A percentile compares a stretch with the other conserved stretches of the same genome.
These are phyloP conservation scores for Nebria ingens DNA, from an alignment of 1,140 invertebrate genomes.

Conservation along the genomic window DNA sequence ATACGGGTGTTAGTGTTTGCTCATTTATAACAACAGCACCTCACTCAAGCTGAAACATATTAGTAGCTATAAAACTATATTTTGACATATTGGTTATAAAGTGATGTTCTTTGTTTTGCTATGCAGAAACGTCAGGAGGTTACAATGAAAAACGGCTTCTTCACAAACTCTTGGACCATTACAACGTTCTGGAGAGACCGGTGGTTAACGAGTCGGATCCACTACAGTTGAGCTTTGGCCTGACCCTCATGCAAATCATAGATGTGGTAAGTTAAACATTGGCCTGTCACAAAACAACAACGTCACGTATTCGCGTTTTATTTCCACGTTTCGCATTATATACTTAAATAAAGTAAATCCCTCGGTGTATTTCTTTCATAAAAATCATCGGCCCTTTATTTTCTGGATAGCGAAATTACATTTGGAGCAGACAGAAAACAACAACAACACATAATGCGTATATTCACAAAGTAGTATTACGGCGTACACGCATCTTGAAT, in stretches of 20 bases:
- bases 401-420: conserved; percentile 1
- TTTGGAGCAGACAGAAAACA: not conserved
- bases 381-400: not conserved
- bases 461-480: not conserved
- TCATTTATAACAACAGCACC: too few relatives aligned
- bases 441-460: not conserved
- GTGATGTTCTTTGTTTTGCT: not conserved
- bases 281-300: too few relatives aligned
- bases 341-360: too few relatives aligned
- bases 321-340: too few relatives aligned
- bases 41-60: not conserved
- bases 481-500: not conserved
- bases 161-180: conserved; percentile 85
- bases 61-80: not conserved
- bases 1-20: too few relatives aligned
- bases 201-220: conserved; percentile 94
- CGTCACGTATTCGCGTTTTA: too few relatives aligned
- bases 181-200: conserved; percentile 95
- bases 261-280: conserved; percentile 96
- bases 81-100: not conserved
- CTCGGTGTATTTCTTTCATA: too few relatives aligned
- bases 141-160: conserved; percentile 61
- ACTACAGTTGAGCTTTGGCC: conserved; percentile 89
- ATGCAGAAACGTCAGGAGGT: not conserved
- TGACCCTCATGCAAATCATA: conserved; percentile 99